Conservation (phyloP, 1,140 invertebrate genomes). For the Pissodes strobi region DNA sequence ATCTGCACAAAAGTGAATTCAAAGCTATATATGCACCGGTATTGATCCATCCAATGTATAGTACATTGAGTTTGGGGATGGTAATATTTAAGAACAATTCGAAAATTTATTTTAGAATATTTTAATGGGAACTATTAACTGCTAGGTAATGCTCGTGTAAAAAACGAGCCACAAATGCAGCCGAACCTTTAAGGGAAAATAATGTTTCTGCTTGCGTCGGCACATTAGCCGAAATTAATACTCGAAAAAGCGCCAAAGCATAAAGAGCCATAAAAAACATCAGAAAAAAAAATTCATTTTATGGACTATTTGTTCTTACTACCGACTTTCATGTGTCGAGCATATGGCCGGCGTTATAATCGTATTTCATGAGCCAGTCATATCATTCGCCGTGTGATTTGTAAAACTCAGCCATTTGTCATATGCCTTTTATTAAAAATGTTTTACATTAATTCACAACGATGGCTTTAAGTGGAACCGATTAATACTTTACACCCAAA, state of each 20-base stretch:
- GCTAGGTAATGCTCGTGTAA: too few species aligned
- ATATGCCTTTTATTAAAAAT: not conserved
- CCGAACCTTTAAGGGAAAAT: too few species aligned
- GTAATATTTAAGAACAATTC: too few species aligned
- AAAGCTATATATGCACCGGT: too few species aligned
- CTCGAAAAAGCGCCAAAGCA: slow-evolving; percentile 2
- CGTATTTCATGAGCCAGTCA: slow-evolving; percentile 21
- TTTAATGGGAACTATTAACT: too few species aligned
- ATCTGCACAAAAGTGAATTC: too few species aligned
- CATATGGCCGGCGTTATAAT: slow-evolving; percentile 23
- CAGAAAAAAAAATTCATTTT: slow-evolving; percentile 16
- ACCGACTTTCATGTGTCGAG: slow-evolving; percentile 29
- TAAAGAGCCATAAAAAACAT: slow-evolving; percentile 8
- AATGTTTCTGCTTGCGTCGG: not conserved
- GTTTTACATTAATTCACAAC: slow-evolving; percentile 9
- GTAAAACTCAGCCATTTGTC: slow-evolving; percentile 22
- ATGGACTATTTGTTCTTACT: slow-evolving; percentile 29
- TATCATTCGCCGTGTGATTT: slow-evolving; percentile 30
- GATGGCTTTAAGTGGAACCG: slow-evolving; percentile 7
- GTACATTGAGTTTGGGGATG: too few species aligned
- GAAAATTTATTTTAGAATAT: too few species aligned
- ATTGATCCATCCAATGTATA: too few species aligned
- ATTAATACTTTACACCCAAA: not conserved
- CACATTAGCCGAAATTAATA: slow-evolving; percentile 13
- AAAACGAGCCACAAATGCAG: too few species aligned